A percentile compares a stretch with the other conserved stretches of the same genome.
phyloP scores from a whole-genome alignment of 1,140 invertebrate species.

The Phymastichus coffea region DNA sequence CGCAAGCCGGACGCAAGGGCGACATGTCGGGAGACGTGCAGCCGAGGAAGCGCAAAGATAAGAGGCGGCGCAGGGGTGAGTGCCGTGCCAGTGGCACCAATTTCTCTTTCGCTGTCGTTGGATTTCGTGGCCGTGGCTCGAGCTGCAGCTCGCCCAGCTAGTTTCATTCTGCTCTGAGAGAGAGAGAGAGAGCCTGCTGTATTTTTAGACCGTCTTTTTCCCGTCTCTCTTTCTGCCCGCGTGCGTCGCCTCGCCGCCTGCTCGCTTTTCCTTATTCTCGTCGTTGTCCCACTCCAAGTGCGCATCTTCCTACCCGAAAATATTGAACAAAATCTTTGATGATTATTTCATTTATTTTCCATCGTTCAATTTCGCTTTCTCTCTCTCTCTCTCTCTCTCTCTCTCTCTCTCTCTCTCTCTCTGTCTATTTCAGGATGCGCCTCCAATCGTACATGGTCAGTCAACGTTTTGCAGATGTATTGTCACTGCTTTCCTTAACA shows the following conservation, averaged over 20 bases:
- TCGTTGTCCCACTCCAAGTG: too few relatives aligned
- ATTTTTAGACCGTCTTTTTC: slow-evolving; percentile 12
- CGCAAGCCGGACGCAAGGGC: slow-evolving; percentile 1
- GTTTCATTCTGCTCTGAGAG: too few relatives aligned
- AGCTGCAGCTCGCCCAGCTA: too few relatives aligned
- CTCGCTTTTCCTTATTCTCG: not conserved
- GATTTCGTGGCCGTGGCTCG: not conserved
- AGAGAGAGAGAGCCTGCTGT: not conserved
- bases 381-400: not conserved
- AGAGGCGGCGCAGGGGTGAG: slow-evolving; percentile 71
- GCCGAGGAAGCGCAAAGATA: slow-evolving; percentile 71
- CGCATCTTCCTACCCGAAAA: too few relatives aligned
- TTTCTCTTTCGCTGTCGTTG: not conserved
- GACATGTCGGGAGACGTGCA: slow-evolving; percentile 73
- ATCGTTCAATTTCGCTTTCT: too few relatives aligned
- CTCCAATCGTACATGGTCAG: too few relatives aligned
- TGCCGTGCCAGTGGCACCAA: not conserved
- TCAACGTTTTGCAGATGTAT: too few relatives aligned
- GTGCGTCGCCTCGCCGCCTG: not conserved
- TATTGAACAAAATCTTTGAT: too few relatives aligned
- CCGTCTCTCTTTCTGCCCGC: too few relatives aligned
- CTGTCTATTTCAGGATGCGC: not conserved
- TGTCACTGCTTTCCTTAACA: too few relatives aligned
- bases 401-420: not conserved
- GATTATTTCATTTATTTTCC: too few relatives aligned